Percentiles rank a stretch among this genome's conserved stretches.
phyloP scores from a whole-genome alignment of 2,113 vertebrate species.

The Tinamus guttatus region DNA sequence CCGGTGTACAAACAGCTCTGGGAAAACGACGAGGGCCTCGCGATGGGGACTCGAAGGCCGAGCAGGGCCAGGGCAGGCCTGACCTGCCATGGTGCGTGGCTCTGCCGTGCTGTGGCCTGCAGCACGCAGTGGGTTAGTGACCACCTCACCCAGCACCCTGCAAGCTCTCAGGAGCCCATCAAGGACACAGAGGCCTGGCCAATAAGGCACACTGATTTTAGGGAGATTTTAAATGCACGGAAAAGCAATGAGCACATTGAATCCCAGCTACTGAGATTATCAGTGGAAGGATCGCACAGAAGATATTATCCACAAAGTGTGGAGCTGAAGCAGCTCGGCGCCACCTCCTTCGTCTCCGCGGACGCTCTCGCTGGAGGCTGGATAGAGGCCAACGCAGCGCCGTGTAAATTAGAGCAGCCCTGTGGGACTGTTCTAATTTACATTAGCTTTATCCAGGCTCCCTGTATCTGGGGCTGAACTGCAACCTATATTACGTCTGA shows the following conservation, averaged over 20 bases:
- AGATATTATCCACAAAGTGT: background rate
- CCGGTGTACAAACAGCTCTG: background rate
- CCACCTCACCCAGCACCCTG: background rate
- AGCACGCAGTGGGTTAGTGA: background rate
- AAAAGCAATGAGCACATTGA: too few species aligned
- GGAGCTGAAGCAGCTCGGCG: background rate
- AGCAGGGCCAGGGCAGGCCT: background rate
- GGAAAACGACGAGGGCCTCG: background rate
- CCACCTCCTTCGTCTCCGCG: background rate
- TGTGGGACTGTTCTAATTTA: conserved; percentile 51
- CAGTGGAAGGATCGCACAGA: too few species aligned
- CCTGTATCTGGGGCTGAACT: background rate
- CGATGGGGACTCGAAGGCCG: background rate
- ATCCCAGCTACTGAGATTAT: too few species aligned
- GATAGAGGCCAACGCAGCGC: conserved; percentile 42
- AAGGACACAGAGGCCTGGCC: background rate
- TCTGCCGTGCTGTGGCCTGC: background rate
- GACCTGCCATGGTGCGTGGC: background rate
- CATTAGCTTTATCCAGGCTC: conserved; percentile 26
- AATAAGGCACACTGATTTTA: too few species aligned
- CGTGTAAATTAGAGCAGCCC: conserved; percentile 28
- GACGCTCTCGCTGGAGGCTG: conserved; percentile 10
- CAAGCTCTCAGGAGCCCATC: background rate
- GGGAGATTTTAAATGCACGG: too few species aligned
- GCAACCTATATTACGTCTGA: conserved; percentile 30